These are phyloP conservation scores for Zosterops japonicus DNA, from an alignment of 2,113 vertebrate species.

Conservation along the genomic window DNA sequence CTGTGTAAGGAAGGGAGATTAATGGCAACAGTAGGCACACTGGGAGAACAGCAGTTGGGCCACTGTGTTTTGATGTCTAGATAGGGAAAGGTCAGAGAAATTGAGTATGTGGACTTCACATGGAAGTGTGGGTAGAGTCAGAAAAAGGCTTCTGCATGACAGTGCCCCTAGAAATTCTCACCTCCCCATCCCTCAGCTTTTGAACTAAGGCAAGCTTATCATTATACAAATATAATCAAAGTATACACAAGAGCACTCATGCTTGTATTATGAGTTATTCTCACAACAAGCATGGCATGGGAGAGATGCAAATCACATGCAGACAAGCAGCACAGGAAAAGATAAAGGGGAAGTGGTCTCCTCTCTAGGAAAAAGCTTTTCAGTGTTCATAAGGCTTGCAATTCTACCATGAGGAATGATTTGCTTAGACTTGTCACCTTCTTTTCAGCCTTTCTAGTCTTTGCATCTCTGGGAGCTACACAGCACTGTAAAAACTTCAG, in stretches of 20 bases:
- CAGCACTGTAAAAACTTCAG: neutral
- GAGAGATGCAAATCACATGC: neutral
- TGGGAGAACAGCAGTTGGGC: slow-evolving; percentile 41
- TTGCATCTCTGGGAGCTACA: neutral
- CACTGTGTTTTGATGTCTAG: slow-evolving; percentile 39
- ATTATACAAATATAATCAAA: neutral
- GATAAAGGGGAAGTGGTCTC: neutral
- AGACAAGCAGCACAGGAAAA: neutral
- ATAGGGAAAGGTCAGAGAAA: slow-evolving; percentile 52
- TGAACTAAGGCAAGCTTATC: neutral
- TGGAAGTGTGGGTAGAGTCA: neutral
- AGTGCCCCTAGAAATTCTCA: slow-evolving; percentile 27
- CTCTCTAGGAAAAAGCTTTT: neutral
- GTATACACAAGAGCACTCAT: neutral
- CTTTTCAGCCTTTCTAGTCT: neutral
- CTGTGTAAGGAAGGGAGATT: slow-evolving; percentile 52
- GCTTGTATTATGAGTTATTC: neutral
- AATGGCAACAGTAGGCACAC: slow-evolving; percentile 44
- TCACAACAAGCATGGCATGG: neutral
- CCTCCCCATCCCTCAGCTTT: slow-evolving; percentile 30
- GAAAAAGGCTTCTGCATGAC: slow-evolving; percentile 20
- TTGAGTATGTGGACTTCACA: slow-evolving; percentile 13
- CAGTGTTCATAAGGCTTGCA: neutral
- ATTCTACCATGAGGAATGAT: neutral
- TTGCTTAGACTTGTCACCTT: neutral